Evolutionary conservation across 2,888 invertebrate genomes (phyloP).

Genomic region (Bruchidius siliquastri): DNA sequence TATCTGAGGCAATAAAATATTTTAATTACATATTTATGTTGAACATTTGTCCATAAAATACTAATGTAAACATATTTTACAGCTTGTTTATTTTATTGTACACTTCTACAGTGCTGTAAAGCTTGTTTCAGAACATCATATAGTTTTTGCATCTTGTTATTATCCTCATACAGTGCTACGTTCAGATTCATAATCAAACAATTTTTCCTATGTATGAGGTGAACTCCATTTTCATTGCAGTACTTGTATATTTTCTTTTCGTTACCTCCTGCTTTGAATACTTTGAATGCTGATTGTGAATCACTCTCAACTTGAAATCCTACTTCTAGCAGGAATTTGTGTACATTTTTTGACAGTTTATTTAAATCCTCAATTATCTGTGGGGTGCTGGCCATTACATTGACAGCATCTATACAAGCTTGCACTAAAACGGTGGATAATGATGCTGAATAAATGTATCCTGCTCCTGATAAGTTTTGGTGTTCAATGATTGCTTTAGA

Average conservation of each 20-base stretch:
- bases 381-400: constrained; percentile 66
- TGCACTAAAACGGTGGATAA: constrained; percentile 87
- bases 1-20: background rate
- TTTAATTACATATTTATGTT: background rate
- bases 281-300: constrained; percentile 36
- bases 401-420: constrained; percentile 77
- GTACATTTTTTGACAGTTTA: constrained; percentile 29
- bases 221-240: constrained; percentile 32
- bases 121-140: constrained; percentile 30
- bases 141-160: constrained; percentile 27
- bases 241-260: constrained; percentile 28
- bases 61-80: background rate
- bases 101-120: constrained; percentile 11
- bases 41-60: background rate
- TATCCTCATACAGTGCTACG: constrained; percentile 27
- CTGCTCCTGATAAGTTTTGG: constrained; percentile 83
- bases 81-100: background rate
- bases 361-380: constrained; percentile 49
- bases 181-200: constrained; percentile 37
- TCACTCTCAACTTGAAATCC: constrained; percentile 34
- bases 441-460: constrained; percentile 97
- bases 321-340: constrained; percentile 28
- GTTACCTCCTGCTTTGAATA: constrained; percentile 27
- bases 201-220: constrained; percentile 30
- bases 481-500: constrained; percentile 91